Base-by-base conservation (phyloP, 1,140 invertebrate genomes). In the Panulirus ornatus region DNA sequence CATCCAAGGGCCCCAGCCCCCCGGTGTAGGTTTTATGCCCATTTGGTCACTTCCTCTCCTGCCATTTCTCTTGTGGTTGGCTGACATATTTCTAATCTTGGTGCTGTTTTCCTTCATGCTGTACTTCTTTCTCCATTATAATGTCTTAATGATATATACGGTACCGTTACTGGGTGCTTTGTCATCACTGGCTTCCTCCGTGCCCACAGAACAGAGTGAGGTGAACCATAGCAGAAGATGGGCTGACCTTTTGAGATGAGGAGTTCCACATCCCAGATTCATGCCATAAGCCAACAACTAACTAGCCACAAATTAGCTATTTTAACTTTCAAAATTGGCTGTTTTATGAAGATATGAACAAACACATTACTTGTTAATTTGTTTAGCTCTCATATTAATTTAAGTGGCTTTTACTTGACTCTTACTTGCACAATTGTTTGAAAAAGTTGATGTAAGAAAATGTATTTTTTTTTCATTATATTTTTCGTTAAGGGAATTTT, bases 21-120 rank as follows among this genome's bases (percentile, higher is more conserved):
- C 84, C 90, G 70, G 87, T 92, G 91, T 92, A 90, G 84, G 91
- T 92, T 84, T 86, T 79, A 40, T 63, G 54, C 42, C 76, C 76
- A 83, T 84, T 87, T 87, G 47, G 38, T 81, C 66, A 81, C 75
- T 81, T 66, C 66, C 47, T 82, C 79, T 73, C 70, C 58, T 82
- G 44, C 79, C 51, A 54, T 83, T 63, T 89, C 66, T 73, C 42
- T 54, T 79, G 51, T 79, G 73, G 85, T 78, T 88, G 76, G 85
- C 54, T 88, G 85, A 88, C 85, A 88, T 88, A 88, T 88, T 40
- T 86, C 54, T 75, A 66, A 78, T 79, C 58, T 76, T 86, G 51
- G 51, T 78, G 51, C 76, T 76, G 5, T 76, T 51, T 79, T 51
- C 70, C 27, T 42, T 81, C 82, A 11, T 38, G 86, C 75, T n/a